Base-by-base conservation (phyloP, 2,888 invertebrate species). In the Agrotis exclamationis region DNA sequence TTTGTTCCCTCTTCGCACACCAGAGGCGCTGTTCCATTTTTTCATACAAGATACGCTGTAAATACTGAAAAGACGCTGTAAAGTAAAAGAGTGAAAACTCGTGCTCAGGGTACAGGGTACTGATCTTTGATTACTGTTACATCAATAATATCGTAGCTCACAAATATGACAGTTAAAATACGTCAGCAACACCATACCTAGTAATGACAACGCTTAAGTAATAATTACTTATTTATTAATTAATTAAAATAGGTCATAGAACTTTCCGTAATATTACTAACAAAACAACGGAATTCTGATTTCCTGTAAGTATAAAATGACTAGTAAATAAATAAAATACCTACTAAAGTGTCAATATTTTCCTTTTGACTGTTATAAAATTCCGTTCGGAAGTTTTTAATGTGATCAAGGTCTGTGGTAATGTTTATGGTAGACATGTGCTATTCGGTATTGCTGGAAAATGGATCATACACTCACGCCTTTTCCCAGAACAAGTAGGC, bases 361-460 rank as follows among this genome's bases (percentile, higher is more conserved):
- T 79, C 82, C 79, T 77, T 51, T 64, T 39, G 33, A 4, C 13
- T 59, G 3, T 56, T 51, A 63, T 45, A 70, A 70, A 57, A 67
- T 81, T 81, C 77, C 82, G 2, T 70, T 71, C 13, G 67, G 78
- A 67, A 58, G 33, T 20, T 82, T 79, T 81, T 62, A 16, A 51
- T 11, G 4, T 47, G 18, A 24, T 39, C 50, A 54, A 66, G 63
- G 56, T n/a, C 50, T 45, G 33, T 20, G 14, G 78, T 48, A 5
- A 3, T 6, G 16, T 33, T 59, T 28, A 54, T 62, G 58, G 78
- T 69, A 24, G 13, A 39, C 7, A n/a, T 60, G 44, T 47, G 28
- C 48, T 48, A 45, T 24, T 20, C 11, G 51, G 24, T n/a, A 44
- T 67, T 53, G 58, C n/a, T n/a, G 28, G 50, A 58, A 51, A 76